These are phyloP conservation scores for Hippotragus niger DNA, from an alignment of 2,113 vertebrate genomes.

Conservation along the genomic window DNA sequence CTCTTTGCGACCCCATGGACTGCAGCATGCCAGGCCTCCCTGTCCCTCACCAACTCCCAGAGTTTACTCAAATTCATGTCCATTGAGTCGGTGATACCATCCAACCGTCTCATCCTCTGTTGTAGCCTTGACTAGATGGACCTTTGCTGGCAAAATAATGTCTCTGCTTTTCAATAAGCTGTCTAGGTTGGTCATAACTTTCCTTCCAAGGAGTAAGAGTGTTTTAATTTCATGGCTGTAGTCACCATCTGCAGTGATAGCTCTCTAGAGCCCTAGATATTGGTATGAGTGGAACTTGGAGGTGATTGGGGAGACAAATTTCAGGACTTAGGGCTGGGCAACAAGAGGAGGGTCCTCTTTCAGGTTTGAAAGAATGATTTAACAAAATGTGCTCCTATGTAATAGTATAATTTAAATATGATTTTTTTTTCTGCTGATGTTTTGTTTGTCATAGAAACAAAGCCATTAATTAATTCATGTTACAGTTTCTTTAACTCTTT, in stretches of 20 bases:
- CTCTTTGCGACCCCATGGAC: neutral
- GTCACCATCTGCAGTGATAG: neutral
- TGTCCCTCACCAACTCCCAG: neutral
- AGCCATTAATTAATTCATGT: neutral
- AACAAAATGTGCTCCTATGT: neutral
- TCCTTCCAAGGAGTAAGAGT: neutral
- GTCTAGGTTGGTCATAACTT: neutral
- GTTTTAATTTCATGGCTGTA: neutral
- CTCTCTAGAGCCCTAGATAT: neutral
- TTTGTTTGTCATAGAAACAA: neutral
- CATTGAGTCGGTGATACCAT: neutral
- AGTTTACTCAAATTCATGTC: neutral
- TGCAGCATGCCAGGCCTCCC: neutral
- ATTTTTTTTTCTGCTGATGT: neutral
- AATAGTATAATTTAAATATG: neutral
- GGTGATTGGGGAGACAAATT: neutral
- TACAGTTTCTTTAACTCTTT: neutral
- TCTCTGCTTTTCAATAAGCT: neutral
- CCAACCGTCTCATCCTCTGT: neutral
- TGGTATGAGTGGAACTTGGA: neutral
- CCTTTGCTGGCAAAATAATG: neutral
- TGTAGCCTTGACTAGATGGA: neutral
- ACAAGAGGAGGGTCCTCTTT: neutral
- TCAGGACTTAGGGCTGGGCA: neutral
- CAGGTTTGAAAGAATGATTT: neutral